phyloP scores from a whole-genome alignment of 2,797 vertebrate genomes.

The Pteronotus mesoamericanus region DNA sequence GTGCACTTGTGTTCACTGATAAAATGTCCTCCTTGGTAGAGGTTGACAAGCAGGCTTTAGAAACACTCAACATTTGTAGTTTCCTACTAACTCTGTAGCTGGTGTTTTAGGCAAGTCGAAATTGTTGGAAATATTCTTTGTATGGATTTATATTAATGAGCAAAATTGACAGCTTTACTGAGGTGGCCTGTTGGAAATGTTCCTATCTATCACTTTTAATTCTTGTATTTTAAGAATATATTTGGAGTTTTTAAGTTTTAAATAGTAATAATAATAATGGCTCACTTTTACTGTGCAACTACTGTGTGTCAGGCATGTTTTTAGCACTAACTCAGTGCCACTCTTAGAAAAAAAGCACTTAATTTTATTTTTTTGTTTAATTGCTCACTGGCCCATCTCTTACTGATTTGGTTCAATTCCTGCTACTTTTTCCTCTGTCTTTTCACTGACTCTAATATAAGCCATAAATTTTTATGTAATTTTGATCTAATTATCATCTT shows the following conservation, averaged over 20 bases:
- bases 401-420: background rate
- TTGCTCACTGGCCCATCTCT: background rate
- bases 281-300: background rate
- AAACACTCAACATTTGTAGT: background rate
- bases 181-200: background rate
- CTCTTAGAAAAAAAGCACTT: background rate
- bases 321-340: background rate
- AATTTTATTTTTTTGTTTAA: background rate
- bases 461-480: background rate
- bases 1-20: background rate
- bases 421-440: background rate
- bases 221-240: background rate
- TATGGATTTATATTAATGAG: background rate
- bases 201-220: background rate
- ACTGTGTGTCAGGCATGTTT: background rate
- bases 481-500: background rate
- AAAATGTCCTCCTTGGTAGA: background rate
- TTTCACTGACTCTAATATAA: background rate
- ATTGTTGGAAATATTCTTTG: background rate
- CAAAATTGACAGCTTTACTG: background rate
- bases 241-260: constrained; percentile 3
- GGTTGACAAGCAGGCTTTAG: background rate
- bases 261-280: background rate
- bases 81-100: background rate
- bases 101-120: background rate